Base-by-base conservation (phyloP, 35 echinoderm and acorn worm genomes). In the Diadema setosum region DNA sequence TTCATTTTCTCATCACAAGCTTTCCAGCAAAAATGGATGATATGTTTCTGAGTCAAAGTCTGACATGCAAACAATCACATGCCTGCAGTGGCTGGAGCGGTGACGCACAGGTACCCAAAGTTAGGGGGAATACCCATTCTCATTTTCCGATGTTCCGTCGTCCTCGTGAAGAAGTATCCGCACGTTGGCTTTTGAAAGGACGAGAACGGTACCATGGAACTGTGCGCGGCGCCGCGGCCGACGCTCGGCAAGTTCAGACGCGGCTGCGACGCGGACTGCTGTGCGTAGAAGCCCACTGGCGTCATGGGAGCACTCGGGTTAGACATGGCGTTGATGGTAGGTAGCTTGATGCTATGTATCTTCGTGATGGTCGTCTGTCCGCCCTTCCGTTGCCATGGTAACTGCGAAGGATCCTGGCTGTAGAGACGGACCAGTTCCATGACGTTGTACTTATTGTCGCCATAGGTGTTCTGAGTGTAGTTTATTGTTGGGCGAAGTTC, bases 41-140 rank as follows among this genome's bases (percentile, higher is more conserved):
- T n/a, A n/a, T n/a, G n/a, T n/a, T n/a, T n/a, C n/a, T n/a, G n/a
- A n/a, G n/a, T n/a, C n/a, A n/a, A n/a, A n/a, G n/a, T n/a, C n/a
- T n/a, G n/a, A n/a, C n/a, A n/a, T n/a, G n/a, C n/a, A n/a, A n/a
- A n/a, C n/a, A n/a, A n/a, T n/a, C n/a, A n/a, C n/a, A n/a, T n/a
- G n/a, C n/a, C n/a, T n/a, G n/a, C n/a, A n/a, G n/a, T n/a, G n/a
- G 1, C 27, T 34, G 63, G 63, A 14, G 63, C 73, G 5, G 35
- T 17, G 3, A 78, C 40, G 73, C 25, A 35, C 4, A 78, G 73
- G 36, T 78, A 78, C 35, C 73, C 73, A 44, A 78, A 78, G 12
- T 39, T 78, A 25, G 73, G 73, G 73, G 73, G 73, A 78, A 78
- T 78, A 34, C 73, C 73, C 73, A n/a, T 78, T 36, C 73, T 39